A percentile compares a stretch with the other conserved stretches of the same genome.
These are phyloP conservation scores for Oxycera nigricornis DNA, from an alignment of 2,888 invertebrate genomes.

Conservation along the genomic window DNA sequence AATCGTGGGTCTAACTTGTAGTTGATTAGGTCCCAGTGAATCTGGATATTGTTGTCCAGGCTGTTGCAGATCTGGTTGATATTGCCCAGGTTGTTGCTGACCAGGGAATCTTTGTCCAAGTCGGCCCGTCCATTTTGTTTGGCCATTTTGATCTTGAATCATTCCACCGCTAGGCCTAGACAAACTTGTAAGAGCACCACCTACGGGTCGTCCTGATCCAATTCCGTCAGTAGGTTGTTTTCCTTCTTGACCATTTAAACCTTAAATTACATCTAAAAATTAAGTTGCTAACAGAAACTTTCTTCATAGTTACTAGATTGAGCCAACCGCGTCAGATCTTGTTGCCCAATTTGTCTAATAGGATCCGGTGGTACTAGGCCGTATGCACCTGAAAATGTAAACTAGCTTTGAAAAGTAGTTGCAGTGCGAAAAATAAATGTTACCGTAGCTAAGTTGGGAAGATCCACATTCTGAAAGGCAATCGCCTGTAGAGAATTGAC, in stretches of 20 bases:
- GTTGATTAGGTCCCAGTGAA: background rate
- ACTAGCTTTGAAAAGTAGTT: background rate
- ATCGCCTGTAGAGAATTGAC: slow-evolving; percentile 76
- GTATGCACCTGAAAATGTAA: slow-evolving; percentile 8
- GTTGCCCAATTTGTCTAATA: slow-evolving; percentile 26
- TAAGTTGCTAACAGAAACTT: background rate
- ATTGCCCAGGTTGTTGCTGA: background rate
- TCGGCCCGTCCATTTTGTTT: background rate
- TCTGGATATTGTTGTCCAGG: background rate
- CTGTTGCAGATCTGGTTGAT: background rate
- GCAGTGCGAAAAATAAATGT: background rate
- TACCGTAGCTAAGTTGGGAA: slow-evolving; percentile 40
- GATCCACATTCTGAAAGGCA: slow-evolving; percentile 69
- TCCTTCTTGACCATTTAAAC: background rate
- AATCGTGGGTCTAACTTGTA: too few relatives aligned
- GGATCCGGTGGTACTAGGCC: slow-evolving; percentile 41
- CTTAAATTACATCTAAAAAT: background rate
- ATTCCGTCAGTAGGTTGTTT: background rate
- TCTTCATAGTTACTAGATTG: slow-evolving; percentile 5
- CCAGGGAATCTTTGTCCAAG: slow-evolving; percentile 4
- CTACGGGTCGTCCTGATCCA: background rate
- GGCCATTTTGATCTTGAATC: background rate
- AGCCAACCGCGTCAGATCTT: background rate
- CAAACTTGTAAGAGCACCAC: background rate
- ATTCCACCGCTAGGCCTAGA: background rate